Evolutionary conservation across 1,140 invertebrate species (phyloP).

Genomic region (Cotesia vestalis): DNA sequence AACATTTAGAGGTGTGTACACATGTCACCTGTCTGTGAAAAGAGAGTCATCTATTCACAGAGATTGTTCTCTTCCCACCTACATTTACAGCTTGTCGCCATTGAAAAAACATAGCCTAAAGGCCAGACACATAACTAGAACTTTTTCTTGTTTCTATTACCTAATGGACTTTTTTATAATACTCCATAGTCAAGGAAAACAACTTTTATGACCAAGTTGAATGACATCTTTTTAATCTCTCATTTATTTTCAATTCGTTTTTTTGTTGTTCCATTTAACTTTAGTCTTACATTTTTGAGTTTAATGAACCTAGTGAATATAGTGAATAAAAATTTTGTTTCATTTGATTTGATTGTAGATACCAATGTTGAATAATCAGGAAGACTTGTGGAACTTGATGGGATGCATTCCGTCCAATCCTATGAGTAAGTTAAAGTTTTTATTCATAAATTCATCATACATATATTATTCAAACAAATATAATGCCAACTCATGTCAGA

Average conservation of each 20-base stretch:
- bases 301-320: no score
- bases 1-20: constrained; percentile 39
- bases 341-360: constrained; percentile 12
- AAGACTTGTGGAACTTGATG: constrained; percentile 10
- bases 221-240: constrained; percentile 5
- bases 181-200: constrained; percentile 2
- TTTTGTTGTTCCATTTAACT: no score
- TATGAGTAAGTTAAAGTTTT: constrained; percentile 23
- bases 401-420: constrained; percentile 31
- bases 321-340: not conserved
- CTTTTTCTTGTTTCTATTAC: constrained; percentile 24
- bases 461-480: constrained; percentile 6
- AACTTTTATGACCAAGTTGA: constrained; percentile 6
- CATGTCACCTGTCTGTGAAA: constrained; percentile 49
- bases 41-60: constrained; percentile 60
- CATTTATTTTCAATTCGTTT: no score
- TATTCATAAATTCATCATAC: constrained; percentile 8
- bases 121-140: constrained; percentile 41
- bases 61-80: constrained; percentile 45
- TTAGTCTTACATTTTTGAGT: not conserved
- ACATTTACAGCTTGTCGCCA: not conserved
- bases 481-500: not conserved
- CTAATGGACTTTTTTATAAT: constrained; percentile 37
- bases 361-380: constrained; percentile 17
- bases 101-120: constrained; percentile 38